Base-by-base conservation (phyloP, 2,113 vertebrate genomes). In the Trichechus manatus region DNA sequence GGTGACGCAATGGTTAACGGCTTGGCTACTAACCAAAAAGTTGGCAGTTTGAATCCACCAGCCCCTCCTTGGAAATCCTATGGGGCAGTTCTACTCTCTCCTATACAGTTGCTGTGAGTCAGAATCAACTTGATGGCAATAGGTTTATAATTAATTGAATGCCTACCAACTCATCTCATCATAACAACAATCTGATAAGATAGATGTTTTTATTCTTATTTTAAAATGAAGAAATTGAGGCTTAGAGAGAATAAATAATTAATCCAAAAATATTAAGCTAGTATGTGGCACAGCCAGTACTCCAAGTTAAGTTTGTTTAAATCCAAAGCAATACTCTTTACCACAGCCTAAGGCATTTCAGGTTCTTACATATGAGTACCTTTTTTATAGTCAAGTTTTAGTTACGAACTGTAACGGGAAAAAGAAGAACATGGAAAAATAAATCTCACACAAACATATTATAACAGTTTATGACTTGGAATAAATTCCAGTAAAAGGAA, bases 141-240 rank as follows among this genome's bases (percentile, higher is more conserved):
- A 15, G 53, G 15, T 56, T 56, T 89, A 75, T 22, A 68, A 83
- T 89, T 94, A 89, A 88, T 31, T 47, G 53, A 96, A 94, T 93
- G 33, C 14, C 23, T 94, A 68, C n/a, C 83, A 82, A 94, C 19
- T 82, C 44, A 91, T 68, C 33, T 85, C 59, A 81, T 87, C 88
- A 82, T 87, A 79, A 89, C 1, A 94, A 44, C 19, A 91, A 79
- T 75, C 63, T 94, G 13, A 33, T 50, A 94, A 95, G 47, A 75
- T 44, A 79, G 61, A 9, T 66, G 80, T 53, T 91, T 68, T 80
- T 70, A 95, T 74, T 84, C 14, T 23, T 80, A 50, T 83, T 92
- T 95, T 94, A 87, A 91, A 95, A 92, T 94, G 39, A 93, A 97
- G 72, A 85, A 88, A 85, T n/a, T 15, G 9, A 88, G 27, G 42